A percentile compares a stretch with the other conserved stretches of the same genome.
Evolutionary conservation across 2,888 invertebrate genomes (phyloP).

Genomic region (Exephanes ischioxanthus): DNA sequence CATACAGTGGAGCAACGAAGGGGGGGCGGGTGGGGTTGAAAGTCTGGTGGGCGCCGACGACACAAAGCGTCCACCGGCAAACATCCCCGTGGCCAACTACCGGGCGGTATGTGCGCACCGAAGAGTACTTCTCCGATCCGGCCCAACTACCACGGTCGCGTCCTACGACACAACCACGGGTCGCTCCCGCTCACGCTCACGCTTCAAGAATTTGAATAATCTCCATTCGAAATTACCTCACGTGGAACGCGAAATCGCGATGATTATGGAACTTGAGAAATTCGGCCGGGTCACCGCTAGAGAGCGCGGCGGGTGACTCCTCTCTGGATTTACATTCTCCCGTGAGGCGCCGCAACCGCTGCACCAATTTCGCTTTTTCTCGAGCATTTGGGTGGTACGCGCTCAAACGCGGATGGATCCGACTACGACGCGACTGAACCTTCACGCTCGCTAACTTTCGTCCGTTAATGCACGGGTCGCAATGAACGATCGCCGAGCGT

Average conservation of each 20-base stretch:
- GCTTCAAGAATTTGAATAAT: slow-evolving; percentile 79
- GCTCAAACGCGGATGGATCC: neutral
- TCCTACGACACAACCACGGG: slow-evolving; percentile 5
- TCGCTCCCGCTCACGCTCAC: slow-evolving; percentile 58
- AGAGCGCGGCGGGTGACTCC: slow-evolving; percentile 71
- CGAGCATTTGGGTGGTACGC: neutral
- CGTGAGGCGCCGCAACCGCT: slow-evolving; percentile 39
- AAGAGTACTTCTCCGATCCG: slow-evolving; percentile 24
- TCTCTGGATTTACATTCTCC: slow-evolving; percentile 72
- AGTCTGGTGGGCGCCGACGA: slow-evolving; percentile 54
- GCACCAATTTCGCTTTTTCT: neutral
- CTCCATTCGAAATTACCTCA: slow-evolving; percentile 80
- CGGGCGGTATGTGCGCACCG: neutral
- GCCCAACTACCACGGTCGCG: slow-evolving; percentile 14
- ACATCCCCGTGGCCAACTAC: slow-evolving; percentile 56
- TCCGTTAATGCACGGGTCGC: slow-evolving; percentile 46
- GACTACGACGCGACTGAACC: slow-evolving; percentile 32
- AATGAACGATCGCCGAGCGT: slow-evolving; percentile 5
- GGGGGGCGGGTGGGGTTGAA: neutral
- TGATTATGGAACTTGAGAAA: slow-evolving; percentile 81
- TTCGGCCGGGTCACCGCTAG: slow-evolving; percentile 66
- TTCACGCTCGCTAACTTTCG: slow-evolving; percentile 53
- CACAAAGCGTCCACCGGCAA: slow-evolving; percentile 73
- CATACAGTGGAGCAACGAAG: slow-evolving; percentile 31
- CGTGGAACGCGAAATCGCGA: slow-evolving; percentile 80